Evolutionary conservation across 2,888 invertebrate genomes (phyloP), one percentile per base, ranked within the genome.

Genomic region (Limnephilus rhombicus): DNA sequence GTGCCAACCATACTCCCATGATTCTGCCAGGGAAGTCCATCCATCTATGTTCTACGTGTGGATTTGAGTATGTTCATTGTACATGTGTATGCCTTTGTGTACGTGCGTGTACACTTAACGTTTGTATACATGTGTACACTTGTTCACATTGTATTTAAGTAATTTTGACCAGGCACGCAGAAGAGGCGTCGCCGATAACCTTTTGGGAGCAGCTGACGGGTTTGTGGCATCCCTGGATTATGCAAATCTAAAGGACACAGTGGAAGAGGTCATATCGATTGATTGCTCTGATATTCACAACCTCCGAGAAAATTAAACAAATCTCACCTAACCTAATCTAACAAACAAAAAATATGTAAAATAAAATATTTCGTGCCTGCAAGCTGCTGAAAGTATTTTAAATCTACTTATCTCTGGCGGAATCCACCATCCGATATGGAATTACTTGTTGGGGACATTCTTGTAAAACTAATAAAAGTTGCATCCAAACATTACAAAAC

Each of bases 151-250:
- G 68, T 68, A 68, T 24, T 85, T 85, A 85, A 37, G 85, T 85
- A 37, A 85, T 85, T 85, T 85, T 34, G 34, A 34, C 85, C 45
- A 11, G 45, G 86, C 86, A 29, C 86, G 86, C 49, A 86, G 85
- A 86, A 86, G 29, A 15, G 49, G 86, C 86, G 37, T 41, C 41
- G 86, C 13, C 29, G 31, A 29, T 86, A 86, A 86, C 86, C 86
- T 45, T 86, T 86, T 29, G 86, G 29, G 41, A 45, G 53, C 45
- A 37, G 31, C 82, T 83, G 82, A 37, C 34, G 82, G 31, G 34
- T 83, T 83, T 83, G 82, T 31, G 82, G 82, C 82, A 83, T 83
- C 34, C 68, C n/a, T 24, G 68, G 68, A 68, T 68, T 68, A 68
- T 68, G 68, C 68, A 68, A 24, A 68, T 68, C 24, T 24, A 24